phyloP scores from a whole-genome alignment of 92 coral and sea anemone species.

The Actinostola sp. region DNA sequence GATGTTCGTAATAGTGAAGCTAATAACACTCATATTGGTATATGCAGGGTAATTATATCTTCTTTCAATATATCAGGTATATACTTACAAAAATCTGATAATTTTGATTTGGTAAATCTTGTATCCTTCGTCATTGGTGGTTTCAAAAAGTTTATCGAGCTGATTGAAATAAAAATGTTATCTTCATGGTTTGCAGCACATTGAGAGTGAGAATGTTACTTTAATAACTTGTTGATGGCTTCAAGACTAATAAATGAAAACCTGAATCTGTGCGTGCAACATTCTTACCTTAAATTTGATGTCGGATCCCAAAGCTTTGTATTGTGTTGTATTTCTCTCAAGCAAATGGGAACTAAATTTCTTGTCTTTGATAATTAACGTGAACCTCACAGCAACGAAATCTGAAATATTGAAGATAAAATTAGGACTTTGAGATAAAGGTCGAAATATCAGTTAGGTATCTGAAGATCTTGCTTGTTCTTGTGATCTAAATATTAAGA shows the following conservation, averaged over 20 bases:
- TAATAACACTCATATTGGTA: no score
- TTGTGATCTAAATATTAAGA: no score
- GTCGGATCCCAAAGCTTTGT: neutral
- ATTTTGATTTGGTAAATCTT: constrained; percentile 22
- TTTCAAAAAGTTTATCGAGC: neutral
- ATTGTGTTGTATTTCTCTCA: neutral
- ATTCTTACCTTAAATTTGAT: constrained; percentile 10
- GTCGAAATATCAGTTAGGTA: no score
- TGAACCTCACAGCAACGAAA: constrained; percentile 20
- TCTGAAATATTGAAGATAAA: constrained; percentile 7
- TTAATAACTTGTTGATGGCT: no score
- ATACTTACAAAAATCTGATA: constrained; percentile 35
- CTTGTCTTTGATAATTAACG: constrained; percentile 2
- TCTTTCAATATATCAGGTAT: no score
- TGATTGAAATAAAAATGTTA: neutral
- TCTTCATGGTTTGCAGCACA: neutral
- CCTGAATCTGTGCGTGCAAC: no score
- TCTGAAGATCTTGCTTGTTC: no score
- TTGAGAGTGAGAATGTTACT: no score
- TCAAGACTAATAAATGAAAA: no score
- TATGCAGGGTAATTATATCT: no score
- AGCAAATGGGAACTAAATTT: neutral
- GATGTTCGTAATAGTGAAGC: no score
- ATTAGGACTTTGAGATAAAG: no score
- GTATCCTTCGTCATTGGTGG: neutral